Conservation (phyloP, 2,888 invertebrate species). For the Dicyrtoma fusca region DNA sequence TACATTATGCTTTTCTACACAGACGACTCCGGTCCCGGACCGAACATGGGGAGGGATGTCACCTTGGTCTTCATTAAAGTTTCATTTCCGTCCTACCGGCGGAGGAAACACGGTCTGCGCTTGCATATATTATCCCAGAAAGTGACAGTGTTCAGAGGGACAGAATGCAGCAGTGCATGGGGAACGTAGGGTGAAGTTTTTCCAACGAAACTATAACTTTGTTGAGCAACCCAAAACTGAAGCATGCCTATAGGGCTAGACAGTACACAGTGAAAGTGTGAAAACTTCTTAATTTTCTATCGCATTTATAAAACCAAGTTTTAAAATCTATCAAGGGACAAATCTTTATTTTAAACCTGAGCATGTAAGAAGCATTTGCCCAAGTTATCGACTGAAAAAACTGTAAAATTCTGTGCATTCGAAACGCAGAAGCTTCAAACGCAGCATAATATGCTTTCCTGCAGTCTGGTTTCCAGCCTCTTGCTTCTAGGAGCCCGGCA, state of each 20-base stretch:
- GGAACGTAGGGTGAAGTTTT: background rate
- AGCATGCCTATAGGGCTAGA: no score
- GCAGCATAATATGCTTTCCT: no score
- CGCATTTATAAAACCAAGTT: background rate
- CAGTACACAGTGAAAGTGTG: no score
- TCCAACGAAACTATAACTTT: background rate
- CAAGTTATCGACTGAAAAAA: no score
- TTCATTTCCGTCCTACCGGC: constrained; percentile 44
- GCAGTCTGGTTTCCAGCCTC: no score
- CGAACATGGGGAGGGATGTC: constrained; percentile 40
- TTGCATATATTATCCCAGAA: constrained; percentile 39
- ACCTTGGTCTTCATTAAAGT: constrained; percentile 53
- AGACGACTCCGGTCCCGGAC: constrained; percentile 9
- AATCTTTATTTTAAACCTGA: no score
- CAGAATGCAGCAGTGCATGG: background rate
- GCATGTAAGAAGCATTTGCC: no score
- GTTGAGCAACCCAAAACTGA: background rate
- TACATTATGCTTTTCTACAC: background rate
- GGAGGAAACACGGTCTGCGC: constrained; percentile 34
- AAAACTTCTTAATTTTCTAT: background rate
- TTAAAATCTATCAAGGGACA: no score
- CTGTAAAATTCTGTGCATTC: no score
- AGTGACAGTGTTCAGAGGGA: constrained; percentile 7
- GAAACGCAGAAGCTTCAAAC: no score
- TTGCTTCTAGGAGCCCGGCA: no score